Base-by-base conservation (phyloP, 1,140 invertebrate genomes). In the Pomacea maculata region DNA sequence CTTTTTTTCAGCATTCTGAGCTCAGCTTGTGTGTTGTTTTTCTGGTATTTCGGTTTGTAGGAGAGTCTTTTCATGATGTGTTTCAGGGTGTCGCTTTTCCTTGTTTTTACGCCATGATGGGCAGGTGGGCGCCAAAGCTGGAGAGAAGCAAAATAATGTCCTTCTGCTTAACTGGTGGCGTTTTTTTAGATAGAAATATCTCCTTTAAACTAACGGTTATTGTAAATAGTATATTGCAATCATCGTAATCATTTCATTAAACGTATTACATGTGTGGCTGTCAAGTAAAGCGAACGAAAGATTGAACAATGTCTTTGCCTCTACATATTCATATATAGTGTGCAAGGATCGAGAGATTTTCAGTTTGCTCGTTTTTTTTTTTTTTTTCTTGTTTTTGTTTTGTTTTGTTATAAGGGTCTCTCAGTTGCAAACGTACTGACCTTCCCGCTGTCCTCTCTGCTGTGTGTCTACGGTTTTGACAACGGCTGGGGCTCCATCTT, bases 11-110 rank as follows among this genome's bases (percentile, higher is more conserved):
- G 25, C 25, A 25, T 25, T 25, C 25, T 25, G 25, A 25, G 25
- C 25, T 25, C 25, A 25, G 25, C 25, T 25, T 25, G 25, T 25
- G 25, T 25, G 25, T 25, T 25, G 25, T 25, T 25, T 25, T 25
- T 25, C 25, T 25, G 25, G 0, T 25, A 25, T 25, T 25, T 25
- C 25, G 25, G 0, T 45, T 45, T 61, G 57, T 61, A 61, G 57
- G 0, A 3, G 4, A 61, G 8, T 25, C 15, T 61, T 45, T 4
- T 25, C 25, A 0, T 25, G 25, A 0, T 25, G 34, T 45, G 11
- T 61, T 87, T 45, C 86, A 96, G 95, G 96, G 96, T 65, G 95
- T 97, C 0, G 95, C 95, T 2, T 97, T 96, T 90, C 96, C 96
- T 6, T 95, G 95, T 84, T 96, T 97, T 81, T 95, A 96, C 87